Base-by-base conservation (phyloP, 2,797 vertebrate genomes). In the Brachymystax lenok region DNA sequence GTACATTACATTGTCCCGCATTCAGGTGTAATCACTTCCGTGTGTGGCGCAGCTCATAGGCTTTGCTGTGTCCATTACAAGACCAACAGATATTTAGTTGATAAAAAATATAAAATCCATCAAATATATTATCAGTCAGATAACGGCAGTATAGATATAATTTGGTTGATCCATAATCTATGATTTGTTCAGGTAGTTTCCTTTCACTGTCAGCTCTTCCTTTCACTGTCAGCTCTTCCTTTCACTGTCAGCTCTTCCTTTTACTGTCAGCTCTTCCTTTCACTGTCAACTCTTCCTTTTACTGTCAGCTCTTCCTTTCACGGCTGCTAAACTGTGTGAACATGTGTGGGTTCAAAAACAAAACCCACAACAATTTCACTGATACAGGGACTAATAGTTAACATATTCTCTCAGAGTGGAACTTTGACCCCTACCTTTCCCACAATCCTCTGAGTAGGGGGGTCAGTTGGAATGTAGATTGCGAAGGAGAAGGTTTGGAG, bases 371-470 rank as follows among this genome's bases (percentile, higher is more conserved):
- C 24, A 50, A 7, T 54, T 69, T 28, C 51, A 69, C 72, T 74
- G 33, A 64, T 24, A 17, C 12, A 66, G 68, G 24, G 52, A 78
- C 52, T 74, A 82, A 95, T 95, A 70, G 94, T 94, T 95, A 93
- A 95, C 93, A 16, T 70, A 72, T 68, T 63, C 75, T 73, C 71
- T 74, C 71, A 64, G 68, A 79, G 74, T 86, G 85, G 88, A 91
- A 94, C 94, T 94, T 95, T 92, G 91, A 59, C 88, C 91, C 73
- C 13, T 76, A 56, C 3, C 63, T 75, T 78, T 77, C 84, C 83
- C 85, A 87, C 30, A 78, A 75, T 84, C 79, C 83, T 71, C 69
- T 14, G 30, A 78, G 75, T 67, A 10, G 40, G 46, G 24, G 17
- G 68, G 67, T 76, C 21, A 3, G 61, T 51, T 27, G 10, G 35